These are phyloP conservation scores for Centropus bengalensis DNA, from an alignment of 2,113 vertebrate species.

Conservation along the genomic window DNA sequence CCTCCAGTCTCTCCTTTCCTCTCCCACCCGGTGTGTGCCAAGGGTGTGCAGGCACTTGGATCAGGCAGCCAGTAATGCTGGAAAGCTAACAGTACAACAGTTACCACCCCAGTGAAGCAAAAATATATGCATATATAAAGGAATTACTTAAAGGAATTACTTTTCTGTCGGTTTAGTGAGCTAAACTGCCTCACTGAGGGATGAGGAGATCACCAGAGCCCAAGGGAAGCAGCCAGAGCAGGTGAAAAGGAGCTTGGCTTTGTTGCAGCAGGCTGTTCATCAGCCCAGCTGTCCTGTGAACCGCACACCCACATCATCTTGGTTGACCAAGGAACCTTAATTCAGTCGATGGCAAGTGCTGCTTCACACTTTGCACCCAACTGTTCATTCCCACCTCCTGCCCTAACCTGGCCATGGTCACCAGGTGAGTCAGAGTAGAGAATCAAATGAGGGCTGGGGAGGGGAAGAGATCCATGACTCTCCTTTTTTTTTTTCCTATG, in stretches of 20 bases:
- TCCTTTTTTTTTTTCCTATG: background rate
- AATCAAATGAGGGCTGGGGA: background rate
- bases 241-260: background rate
- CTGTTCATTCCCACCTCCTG: background rate
- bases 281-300: background rate
- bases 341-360: rapidly evolving
- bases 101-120: background rate
- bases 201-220: background rate
- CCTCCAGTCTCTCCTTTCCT: background rate
- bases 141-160: background rate
- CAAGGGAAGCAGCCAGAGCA: background rate
- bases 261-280: background rate
- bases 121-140: too few species aligned
- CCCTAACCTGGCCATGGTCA: background rate
- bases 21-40: background rate
- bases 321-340: background rate
- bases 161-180: background rate
- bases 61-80: background rate
- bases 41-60: background rate
- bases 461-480: background rate
- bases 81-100: background rate
- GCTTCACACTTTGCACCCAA: background rate
- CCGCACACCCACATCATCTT: background rate
- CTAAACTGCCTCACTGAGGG: background rate
- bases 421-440: rapidly evolving